Base-by-base conservation (phyloP, 1,140 invertebrate genomes). In the Drosophila lacertosa region DNA sequence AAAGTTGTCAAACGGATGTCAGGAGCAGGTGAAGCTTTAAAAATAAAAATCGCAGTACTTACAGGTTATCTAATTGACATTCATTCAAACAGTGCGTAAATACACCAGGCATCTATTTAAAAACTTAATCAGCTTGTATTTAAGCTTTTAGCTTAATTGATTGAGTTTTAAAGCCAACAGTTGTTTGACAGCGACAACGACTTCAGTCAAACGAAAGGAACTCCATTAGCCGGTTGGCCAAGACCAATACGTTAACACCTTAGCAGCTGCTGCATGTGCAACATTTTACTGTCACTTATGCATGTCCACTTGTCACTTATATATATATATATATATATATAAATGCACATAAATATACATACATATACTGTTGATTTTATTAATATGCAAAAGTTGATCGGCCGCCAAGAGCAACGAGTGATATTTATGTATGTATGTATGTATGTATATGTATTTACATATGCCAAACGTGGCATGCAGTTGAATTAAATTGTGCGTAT, bases 261-360 rank as follows among this genome's bases (percentile, higher is more conserved):
- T 22, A 32, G 54, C 39, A 55, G 42, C 29, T 55, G 67, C 55
- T 55, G 67, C 55, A 42, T 65, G 60, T 71, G 81, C 77, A 88
- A 81, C 77, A 81, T 86, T 77, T 77, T 66, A 81, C 81, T 86
- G 82, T 88, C 82, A 86, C 77, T 86, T 82, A 78, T 66, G 62
- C 69, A 70, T 88, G 82, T 86, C 67, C 66, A 64, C 50, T 63
- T 86, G 82, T 86, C 82, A 88, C 73, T 86, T 86, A 86, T 18
- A 72, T 32, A 47, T 51, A 32, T 37, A 24, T 48, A 22, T 29
- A 48, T 22, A 58, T 35, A 26, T 26, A 4, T 4, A 22, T 11
- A 51, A 20, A 54, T 20, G 11, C 3, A 22, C 11, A 53, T 22
- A 47, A 37, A 50, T 45, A 40, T 13, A 51, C 22, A 24, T 50